Evolutionary conservation across 2,113 vertebrate genomes (phyloP).

Genomic region (Hippocampus mohnikei): DNA sequence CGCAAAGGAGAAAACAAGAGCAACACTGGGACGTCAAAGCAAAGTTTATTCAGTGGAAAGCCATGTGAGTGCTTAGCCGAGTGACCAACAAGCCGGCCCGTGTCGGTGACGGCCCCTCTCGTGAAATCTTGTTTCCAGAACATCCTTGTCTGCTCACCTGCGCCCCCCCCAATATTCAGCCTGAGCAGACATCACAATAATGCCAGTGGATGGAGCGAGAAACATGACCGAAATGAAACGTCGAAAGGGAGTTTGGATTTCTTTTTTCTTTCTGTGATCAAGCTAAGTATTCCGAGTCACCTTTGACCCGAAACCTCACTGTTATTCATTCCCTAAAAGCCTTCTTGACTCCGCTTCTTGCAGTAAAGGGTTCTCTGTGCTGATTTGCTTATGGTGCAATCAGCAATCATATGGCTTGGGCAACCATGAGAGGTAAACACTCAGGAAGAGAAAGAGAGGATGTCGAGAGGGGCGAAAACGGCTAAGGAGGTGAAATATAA

Average conservation of each 20-base stretch:
- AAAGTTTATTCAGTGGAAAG: constrained; percentile 71
- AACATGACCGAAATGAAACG: constrained; percentile 33
- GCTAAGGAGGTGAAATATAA: constrained; percentile 38
- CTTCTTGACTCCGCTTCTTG: constrained; percentile 19
- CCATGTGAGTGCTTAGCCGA: constrained; percentile 47
- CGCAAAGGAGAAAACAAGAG: constrained; percentile 18
- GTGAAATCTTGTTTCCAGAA: constrained; percentile 57
- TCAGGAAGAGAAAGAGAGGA: constrained; percentile 24
- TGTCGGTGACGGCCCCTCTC: constrained; percentile 32
- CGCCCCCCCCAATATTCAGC: constrained; percentile 52
- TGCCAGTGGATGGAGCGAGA: constrained; percentile 34
- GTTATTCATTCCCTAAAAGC: constrained; percentile 15
- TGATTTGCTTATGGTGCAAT: constrained; percentile 23
- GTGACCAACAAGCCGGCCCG: constrained; percentile 45
- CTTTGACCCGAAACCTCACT: constrained; percentile 23
- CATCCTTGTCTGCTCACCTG: constrained; percentile 47
- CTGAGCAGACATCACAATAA: constrained; percentile 20
- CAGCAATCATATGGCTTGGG: constrained; percentile 59
- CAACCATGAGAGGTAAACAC: constrained; percentile 29
- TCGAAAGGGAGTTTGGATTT: constrained; percentile 57
- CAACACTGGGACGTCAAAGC: constrained; percentile 47
- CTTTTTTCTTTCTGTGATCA: constrained; percentile 15
- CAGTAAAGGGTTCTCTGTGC: constrained; percentile 61
- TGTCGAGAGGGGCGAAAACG: constrained; percentile 1
- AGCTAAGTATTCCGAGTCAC: constrained; percentile 28